phyloP scores from a whole-genome alignment of 2,797 vertebrate species.

The Pipistrellus kuhlii region DNA sequence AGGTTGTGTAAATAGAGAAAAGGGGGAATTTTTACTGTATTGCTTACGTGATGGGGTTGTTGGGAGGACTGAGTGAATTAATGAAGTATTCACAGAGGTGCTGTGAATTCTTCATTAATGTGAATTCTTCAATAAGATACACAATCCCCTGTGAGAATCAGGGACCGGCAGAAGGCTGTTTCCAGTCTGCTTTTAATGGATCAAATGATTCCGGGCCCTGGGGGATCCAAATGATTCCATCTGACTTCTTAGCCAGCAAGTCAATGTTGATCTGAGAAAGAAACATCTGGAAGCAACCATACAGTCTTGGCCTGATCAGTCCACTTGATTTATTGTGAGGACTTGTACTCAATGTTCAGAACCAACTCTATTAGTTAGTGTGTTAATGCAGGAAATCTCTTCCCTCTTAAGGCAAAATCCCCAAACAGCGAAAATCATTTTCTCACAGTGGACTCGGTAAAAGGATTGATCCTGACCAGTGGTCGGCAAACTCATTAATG shows the following conservation, averaged over 20 bases:
- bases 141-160: not conserved
- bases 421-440: not conserved
- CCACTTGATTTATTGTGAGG: conserved; percentile 4
- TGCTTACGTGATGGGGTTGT: not conserved
- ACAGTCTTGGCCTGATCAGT: not conserved
- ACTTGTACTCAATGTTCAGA: not conserved
- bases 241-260: not conserved
- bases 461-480: not conserved
- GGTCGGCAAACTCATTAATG: too few relatives aligned
- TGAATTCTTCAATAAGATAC: not conserved
- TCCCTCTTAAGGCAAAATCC: not conserved
- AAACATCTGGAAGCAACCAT: conserved; percentile 24
- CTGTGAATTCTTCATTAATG: too few relatives aligned
- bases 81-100: not conserved
- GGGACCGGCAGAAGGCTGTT: not conserved
- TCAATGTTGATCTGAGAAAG: not conserved
- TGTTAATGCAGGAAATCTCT: not conserved
- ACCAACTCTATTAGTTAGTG: not conserved
- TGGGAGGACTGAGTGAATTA: not conserved
- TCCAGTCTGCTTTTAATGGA: conserved; percentile 13
- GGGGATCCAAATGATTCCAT: conserved; percentile 5
- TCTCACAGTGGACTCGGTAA: not conserved
- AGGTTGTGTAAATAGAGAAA: not conserved
- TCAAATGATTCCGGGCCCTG: not conserved
- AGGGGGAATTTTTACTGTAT: not conserved